phyloP scores from a whole-genome alignment of 2,888 invertebrate genomes.

The Dermolepida albohirtum region DNA sequence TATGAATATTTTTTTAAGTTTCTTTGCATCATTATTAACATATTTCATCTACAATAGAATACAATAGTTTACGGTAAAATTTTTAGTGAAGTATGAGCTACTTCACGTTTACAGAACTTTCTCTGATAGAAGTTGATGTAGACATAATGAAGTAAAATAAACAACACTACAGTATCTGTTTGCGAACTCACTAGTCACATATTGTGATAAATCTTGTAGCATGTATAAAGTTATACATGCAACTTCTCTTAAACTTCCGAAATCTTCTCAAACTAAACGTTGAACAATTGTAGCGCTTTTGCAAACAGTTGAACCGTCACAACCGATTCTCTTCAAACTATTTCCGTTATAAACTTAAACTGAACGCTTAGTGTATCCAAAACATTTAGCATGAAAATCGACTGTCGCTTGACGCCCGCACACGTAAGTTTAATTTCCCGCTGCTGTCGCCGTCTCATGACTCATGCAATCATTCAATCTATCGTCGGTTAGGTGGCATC shows the following conservation, averaged over 20 bases:
- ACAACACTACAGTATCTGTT: conserved; percentile 1
- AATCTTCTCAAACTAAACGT: conserved; percentile 9
- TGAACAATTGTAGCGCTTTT: conserved; percentile 10
- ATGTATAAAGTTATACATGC: conserved; percentile 17
- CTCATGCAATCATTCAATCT: conserved; percentile 12
- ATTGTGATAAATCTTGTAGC: conserved; percentile 27
- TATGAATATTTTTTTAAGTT: no score
- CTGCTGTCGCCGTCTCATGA: conserved; percentile 22
- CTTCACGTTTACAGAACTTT: no score
- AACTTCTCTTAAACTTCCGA: conserved; percentile 20
- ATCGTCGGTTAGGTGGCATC: conserved; percentile 22
- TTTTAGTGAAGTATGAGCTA: no score
- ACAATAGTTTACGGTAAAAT: no score
- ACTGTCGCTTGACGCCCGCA: conserved; percentile 13
- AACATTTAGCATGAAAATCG: conserved; percentile 23
- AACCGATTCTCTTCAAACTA: conserved; percentile 23
- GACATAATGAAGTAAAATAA: conserved; percentile 9
- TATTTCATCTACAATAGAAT: no score
- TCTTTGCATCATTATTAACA: no score
- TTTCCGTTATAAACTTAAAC: conserved; percentile 20
- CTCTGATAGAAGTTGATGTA: no score
- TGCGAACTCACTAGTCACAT: conserved; percentile 18
- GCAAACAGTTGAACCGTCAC: conserved; percentile 21
- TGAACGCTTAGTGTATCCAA: conserved; percentile 23
- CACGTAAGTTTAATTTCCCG: conserved; percentile 27